phyloP scores from a whole-genome alignment of 2,797 vertebrate genomes.

The Avahi laniger region DNA sequence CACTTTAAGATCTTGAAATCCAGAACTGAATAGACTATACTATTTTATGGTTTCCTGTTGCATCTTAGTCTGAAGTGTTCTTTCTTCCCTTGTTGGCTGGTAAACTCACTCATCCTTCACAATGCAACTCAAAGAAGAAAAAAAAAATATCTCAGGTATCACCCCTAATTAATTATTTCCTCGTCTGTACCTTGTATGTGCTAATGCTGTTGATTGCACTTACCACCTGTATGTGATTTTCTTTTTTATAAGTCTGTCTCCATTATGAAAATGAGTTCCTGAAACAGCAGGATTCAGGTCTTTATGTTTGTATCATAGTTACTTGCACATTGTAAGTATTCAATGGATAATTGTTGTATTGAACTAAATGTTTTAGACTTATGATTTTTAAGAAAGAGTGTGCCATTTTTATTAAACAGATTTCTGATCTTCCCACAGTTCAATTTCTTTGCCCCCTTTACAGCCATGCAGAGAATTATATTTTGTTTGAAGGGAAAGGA shows the following conservation, averaged over 20 bases:
- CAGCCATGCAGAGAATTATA: background rate
- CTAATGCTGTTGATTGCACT: background rate
- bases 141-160: background rate
- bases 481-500: background rate
- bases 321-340: background rate
- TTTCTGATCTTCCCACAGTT: background rate
- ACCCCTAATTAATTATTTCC: background rate
- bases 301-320: background rate
- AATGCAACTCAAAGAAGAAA: background rate
- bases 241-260: background rate
- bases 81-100: background rate
- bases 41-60: background rate
- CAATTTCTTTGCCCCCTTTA: background rate
- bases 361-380: background rate
- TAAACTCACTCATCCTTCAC: constrained; percentile 14
- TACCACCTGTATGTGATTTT: background rate
- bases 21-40: background rate
- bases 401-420: constrained; percentile 23
- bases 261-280: constrained; percentile 27
- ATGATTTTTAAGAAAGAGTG: background rate
- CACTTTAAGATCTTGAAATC: constrained; percentile 25
- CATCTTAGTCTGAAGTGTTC: background rate
- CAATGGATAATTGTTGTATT: background rate
- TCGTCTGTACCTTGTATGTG: background rate
- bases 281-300: background rate